Evolutionary conservation across 2,113 vertebrate species (phyloP).

Genomic region (Poecilia latipinna): DNA sequence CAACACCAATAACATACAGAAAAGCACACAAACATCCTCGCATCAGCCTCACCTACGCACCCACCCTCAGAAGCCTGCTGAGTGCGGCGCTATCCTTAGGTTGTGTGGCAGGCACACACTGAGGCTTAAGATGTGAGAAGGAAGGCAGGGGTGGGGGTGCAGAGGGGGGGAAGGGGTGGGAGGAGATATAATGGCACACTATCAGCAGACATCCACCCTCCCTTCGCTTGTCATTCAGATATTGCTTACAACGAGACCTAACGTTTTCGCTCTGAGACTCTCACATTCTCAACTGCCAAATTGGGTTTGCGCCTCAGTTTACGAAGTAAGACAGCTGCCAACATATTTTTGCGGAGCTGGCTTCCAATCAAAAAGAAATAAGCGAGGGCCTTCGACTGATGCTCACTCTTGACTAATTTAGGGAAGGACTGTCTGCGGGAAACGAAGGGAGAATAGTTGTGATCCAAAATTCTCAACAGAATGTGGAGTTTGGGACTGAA

Average conservation of each 20-base stretch:
- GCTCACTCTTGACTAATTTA: conserved; percentile 49
- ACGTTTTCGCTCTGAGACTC: conserved; percentile 46
- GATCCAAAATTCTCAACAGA: conserved; percentile 23
- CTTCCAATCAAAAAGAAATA: conserved; percentile 47
- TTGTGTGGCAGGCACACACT: conserved; percentile 29
- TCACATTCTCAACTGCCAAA: conserved; percentile 64
- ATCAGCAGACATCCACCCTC: conserved; percentile 60
- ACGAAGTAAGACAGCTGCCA: conserved; percentile 56
- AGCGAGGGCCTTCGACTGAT: conserved; percentile 44
- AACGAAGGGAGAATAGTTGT: conserved; percentile 11
- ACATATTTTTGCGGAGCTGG: conserved; percentile 48
- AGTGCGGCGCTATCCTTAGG: conserved; percentile 48
- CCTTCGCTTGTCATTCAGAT: conserved; percentile 67
- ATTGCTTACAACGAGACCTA: conserved; percentile 46
- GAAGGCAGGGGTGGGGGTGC: conserved; percentile 16
- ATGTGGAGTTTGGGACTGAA: conserved; percentile 23
- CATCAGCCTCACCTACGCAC: conserved; percentile 39
- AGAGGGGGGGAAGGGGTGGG: not conserved
- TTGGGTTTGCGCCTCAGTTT: conserved; percentile 56
- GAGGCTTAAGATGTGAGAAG: conserved; percentile 50
- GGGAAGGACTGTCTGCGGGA: conserved; percentile 23
- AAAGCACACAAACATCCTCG: conserved; percentile 19
- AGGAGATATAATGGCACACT: conserved; percentile 51
- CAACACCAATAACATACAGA: conserved; percentile 43
- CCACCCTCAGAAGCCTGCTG: conserved; percentile 28